A percentile compares a stretch with the other conserved stretches of the same genome.
phyloP scores from a whole-genome alignment of 2,888 invertebrate genomes.

The Arrhopalites spinosus region DNA sequence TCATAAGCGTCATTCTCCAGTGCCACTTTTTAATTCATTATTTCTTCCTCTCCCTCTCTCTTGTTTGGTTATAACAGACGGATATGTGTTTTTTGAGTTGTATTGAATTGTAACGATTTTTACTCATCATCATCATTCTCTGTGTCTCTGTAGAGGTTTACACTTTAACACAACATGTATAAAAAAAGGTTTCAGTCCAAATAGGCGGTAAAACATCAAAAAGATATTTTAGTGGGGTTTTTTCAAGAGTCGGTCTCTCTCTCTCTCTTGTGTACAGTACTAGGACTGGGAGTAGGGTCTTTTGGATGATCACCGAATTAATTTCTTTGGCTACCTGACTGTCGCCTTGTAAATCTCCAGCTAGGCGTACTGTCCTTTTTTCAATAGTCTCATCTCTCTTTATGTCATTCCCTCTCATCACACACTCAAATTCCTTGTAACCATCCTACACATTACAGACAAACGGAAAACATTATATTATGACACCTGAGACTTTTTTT shows the following conservation, averaged over 20 bases:
- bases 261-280: constrained; percentile 37
- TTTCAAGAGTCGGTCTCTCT: constrained; percentile 5
- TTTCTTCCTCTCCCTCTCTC: too few relatives aligned
- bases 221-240: constrained; percentile 41
- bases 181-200: constrained; percentile 49
- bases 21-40: constrained; percentile 2
- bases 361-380: constrained; percentile 39
- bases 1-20: constrained; percentile 18
- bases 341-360: constrained; percentile 41
- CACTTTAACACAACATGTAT: constrained; percentile 18
- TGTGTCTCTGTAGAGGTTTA: not conserved
- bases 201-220: constrained; percentile 54
- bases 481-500: not conserved
- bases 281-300: too few relatives aligned
- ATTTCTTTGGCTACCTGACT: constrained; percentile 53
- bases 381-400: constrained; percentile 1
- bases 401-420: not conserved
- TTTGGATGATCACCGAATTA: constrained; percentile 53
- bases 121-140: not conserved
- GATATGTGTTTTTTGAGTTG: not conserved
- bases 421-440: not conserved
- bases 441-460: not conserved
- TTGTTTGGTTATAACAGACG: not conserved
- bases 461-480: not conserved
- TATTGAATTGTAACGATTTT: constrained; percentile 25